phyloP scores from a whole-genome alignment of 2,888 invertebrate species.

The Agelastica alni region DNA sequence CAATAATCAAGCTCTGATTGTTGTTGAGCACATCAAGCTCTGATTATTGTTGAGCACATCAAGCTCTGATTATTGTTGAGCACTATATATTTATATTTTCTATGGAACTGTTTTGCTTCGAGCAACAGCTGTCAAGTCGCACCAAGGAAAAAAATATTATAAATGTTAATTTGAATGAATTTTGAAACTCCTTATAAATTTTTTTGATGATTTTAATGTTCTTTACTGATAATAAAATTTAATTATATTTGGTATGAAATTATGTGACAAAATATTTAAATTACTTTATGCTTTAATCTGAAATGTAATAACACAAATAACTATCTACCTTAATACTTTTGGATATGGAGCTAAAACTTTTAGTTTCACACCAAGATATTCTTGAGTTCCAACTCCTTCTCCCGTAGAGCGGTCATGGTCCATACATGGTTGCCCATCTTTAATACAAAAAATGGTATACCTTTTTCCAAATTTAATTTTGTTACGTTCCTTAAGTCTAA shows the following conservation, averaged over 20 bases:
- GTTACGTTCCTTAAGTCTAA: constrained; percentile 79
- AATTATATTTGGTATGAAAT: too few relatives aligned
- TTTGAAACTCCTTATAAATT: too few relatives aligned
- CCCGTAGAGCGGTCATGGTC: constrained; percentile 96
- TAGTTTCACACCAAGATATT: constrained; percentile 97
- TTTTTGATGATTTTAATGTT: neutral
- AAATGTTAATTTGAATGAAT: too few relatives aligned
- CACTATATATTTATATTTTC: too few relatives aligned
- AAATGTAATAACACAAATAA: neutral
- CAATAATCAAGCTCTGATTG: too few relatives aligned
- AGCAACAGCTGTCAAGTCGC: too few relatives aligned
- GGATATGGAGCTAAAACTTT: constrained; percentile 77
- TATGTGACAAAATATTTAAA: neutral
- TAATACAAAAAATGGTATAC: constrained; percentile 93
- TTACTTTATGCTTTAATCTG: neutral
- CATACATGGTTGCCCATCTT: constrained; percentile 99
- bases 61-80: too few relatives aligned
- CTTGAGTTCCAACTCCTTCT: constrained; percentile 97
- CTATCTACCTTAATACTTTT: constrained; percentile 65
- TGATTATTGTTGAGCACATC: too few relatives aligned
- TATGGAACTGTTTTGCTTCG: too few relatives aligned
- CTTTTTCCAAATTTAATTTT: constrained; percentile 97
- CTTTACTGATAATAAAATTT: too few relatives aligned
- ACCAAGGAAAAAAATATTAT: too few relatives aligned
- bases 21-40: too few relatives aligned